Base-by-base conservation (phyloP, 2,888 invertebrate genomes). In the Cosmopolites sordidus region DNA sequence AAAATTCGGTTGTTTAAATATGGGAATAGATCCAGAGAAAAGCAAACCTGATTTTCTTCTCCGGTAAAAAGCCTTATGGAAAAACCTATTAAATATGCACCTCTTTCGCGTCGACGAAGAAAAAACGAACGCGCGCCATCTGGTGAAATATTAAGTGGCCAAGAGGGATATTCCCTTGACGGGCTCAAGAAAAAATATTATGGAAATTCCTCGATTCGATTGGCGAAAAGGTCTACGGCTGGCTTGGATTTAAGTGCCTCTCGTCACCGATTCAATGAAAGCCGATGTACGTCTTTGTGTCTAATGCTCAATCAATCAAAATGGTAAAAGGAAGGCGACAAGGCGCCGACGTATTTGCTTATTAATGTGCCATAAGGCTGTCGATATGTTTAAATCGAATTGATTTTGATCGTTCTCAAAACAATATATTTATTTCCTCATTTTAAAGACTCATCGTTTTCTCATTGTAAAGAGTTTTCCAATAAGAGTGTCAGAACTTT, bases 301-400 rank as follows among this genome's bases (percentile, higher is more conserved):
- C 30, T 51, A 52, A 33, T 41, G 39, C 43, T 47, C 38, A 47
- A 52, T 52, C 52, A 46, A 52, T 52, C 52, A 52, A 52, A 47
- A 18, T 18, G 43, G 22, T 22, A 22, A 22, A 22, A 22, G 22
- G 22, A 22, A 22, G 8, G 22, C 22, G 22, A 22, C 22, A 22
- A 8, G 22, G 22, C 22, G 22, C 3, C 22, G 22, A 22, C 8
- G 22, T 22, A 22, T 3, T 22, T 8, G 22, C 22, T 22, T 22
- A 22, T 22, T 22, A 22, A 22, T 22, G 22, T 22, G 22, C 22
- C 22, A 8, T 22, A 8, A 22, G 22, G 22, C 22, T 22, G 22
- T 22, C 22, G 22, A n/a, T n/a, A n/a, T n/a, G n/a, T n/a, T n/a
- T n/a, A n/a, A n/a, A n/a, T n/a, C n/a, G n/a, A n/a, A n/a, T n/a